Conservation (phyloP, 1,140 invertebrate species). For the Micrasema minimum region DNA sequence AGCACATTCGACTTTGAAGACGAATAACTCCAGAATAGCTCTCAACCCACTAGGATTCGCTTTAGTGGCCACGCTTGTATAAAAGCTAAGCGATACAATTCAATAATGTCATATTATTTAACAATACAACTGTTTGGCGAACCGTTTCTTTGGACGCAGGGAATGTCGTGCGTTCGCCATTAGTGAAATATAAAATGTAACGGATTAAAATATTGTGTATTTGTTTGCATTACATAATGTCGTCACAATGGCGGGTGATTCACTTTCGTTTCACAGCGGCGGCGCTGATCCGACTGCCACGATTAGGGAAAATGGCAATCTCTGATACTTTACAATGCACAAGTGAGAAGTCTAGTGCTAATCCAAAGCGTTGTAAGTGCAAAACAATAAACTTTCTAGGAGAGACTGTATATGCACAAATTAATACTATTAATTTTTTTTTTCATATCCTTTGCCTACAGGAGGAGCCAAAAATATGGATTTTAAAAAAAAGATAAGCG, state of each 20-base stretch:
- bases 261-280: slow-evolving; percentile 28
- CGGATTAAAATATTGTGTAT: slow-evolving; percentile 36
- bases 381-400: too few relatives aligned
- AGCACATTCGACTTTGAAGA: too few relatives aligned
- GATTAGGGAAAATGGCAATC: slow-evolving; percentile 7
- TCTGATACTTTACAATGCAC: too few relatives aligned
- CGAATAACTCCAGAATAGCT: too few relatives aligned
- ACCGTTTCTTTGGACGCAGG: slow-evolving; percentile 12
- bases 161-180: slow-evolving; percentile 40
- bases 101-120: slow-evolving; percentile 24
- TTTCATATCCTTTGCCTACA: too few relatives aligned
- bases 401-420: too few relatives aligned
- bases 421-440: too few relatives aligned
- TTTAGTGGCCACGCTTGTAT: not conserved
- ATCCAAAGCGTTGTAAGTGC: too few relatives aligned
- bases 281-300: slow-evolving; percentile 11
- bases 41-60: too few relatives aligned
- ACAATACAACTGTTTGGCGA: slow-evolving; percentile 3
- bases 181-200: slow-evolving; percentile 38
- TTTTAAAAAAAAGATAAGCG: too few relatives aligned
- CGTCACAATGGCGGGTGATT: slow-evolving; percentile 15
- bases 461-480: too few relatives aligned
- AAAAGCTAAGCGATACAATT: slow-evolving; percentile 6
- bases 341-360: too few relatives aligned
- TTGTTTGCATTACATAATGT: slow-evolving; percentile 31